Base-by-base conservation (phyloP, 2,888 invertebrate genomes). In the Tetragonisca angustula region DNA sequence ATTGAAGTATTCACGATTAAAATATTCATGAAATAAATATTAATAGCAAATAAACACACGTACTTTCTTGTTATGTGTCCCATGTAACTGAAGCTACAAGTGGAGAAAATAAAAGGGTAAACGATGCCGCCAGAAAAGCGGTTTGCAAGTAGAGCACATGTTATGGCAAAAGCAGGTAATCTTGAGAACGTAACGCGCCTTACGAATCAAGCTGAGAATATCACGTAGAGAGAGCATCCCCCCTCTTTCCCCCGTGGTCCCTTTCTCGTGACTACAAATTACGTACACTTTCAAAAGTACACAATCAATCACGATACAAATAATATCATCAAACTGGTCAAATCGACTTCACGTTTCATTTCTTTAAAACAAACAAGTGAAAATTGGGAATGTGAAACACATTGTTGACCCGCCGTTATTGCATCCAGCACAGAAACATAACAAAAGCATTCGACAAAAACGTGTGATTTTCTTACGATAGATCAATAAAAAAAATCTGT, bases 151-250 rank as follows among this genome's bases (percentile, higher is more conserved):
- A 75, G 90, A 89, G 81, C 90, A 89, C 83, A 87, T 84, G 73
- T 85, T 79, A 79, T 62, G 85, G 71, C 73, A 82, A 84, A 81
- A 79, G 88, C 88, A 86, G 82, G 86, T 87, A 88, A 88, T 89
- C 86, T 79, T 81, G 84, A 85, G 87, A 88, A 88, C 90, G 88
- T 91, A 89, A 91, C 87, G 91, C 90, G 88, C 84, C 81, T 85
- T 86, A 82, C 89, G 88, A 88, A 88, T 88, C 89, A 81, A 78
- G 81, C 89, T 76, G 89, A 89, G 89, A 89, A 84, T 83, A 88
- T 89, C 89, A 82, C 71, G 80, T 83, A 82, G 79, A 76, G 87
- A 84, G 89, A 85, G 88, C 85, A 86, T 88, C 87, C 85, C 85
- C 81, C 4, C 36, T 77, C 86, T 74, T 73, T 68, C 83, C 73